Evolutionary conservation across 2,797 vertebrate species (phyloP).

Genomic region (Holocentrus rufus): DNA sequence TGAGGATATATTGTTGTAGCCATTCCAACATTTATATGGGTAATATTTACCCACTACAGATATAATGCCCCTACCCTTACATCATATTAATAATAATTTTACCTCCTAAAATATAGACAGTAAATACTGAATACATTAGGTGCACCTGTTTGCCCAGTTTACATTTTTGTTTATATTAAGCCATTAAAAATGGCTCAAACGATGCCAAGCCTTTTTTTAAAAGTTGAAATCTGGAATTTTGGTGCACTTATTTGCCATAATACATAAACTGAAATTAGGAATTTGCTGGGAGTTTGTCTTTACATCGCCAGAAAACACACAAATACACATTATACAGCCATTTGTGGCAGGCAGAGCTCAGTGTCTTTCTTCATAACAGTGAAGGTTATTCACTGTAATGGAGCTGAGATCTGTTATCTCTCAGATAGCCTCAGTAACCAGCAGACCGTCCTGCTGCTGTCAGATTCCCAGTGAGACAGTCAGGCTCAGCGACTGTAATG

Average conservation of each 20-base stretch:
- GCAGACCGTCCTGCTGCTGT: constrained; percentile 2
- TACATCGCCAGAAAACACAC: neutral
- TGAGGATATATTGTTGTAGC: constrained; percentile 31
- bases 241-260: neutral
- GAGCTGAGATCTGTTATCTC: constrained; percentile 35
- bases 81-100: neutral
- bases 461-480: constrained; percentile 11
- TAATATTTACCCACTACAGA: constrained; percentile 62
- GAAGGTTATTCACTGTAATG: constrained; percentile 17
- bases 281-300: neutral
- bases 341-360: constrained; percentile 4
- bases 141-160: constrained; percentile 40
- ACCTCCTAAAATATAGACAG: neutral
- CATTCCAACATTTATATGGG: constrained; percentile 40
- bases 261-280: neutral
- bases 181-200: constrained; percentile 56
- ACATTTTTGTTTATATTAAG: constrained; percentile 36
- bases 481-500: constrained; percentile 11
- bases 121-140: neutral
- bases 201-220: constrained; percentile 66
- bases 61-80: neutral
- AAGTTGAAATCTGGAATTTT: neutral
- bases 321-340: constrained; percentile 10
- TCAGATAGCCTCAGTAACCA: constrained; percentile 8
- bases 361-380: constrained; percentile 31